Conservation (phyloP, 2,888 invertebrate genomes). For the Rhodophaea formosa region DNA sequence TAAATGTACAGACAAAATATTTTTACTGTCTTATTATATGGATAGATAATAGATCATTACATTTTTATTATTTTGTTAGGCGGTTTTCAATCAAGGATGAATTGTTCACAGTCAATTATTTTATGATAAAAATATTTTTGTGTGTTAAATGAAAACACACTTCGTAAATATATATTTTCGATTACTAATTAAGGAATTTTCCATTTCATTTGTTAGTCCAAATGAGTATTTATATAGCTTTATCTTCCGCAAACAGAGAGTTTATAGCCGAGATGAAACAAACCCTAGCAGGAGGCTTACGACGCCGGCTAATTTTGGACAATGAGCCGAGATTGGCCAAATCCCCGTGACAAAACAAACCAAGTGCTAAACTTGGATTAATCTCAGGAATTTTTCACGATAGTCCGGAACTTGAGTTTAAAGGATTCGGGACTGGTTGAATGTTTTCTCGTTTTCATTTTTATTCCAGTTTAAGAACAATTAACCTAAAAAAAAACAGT, state of each 20-base stretch:
- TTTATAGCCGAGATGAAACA: neutral
- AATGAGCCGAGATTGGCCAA: constrained; percentile 10
- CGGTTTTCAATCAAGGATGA: too few relatives aligned
- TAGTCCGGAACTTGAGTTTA: neutral
- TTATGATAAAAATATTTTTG: too few relatives aligned
- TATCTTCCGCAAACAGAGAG: neutral
- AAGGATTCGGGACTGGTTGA: neutral
- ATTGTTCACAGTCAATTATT: too few relatives aligned
- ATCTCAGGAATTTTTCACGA: constrained; percentile 4
- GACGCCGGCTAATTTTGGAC: constrained; percentile 11
- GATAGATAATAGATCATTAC: too few relatives aligned
- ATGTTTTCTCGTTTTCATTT: neutral
- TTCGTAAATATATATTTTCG: too few relatives aligned
- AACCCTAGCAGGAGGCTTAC: constrained; percentile 2
- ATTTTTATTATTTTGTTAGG: too few relatives aligned
- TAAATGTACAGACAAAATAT: too few relatives aligned
- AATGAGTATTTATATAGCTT: neutral
- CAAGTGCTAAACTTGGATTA: constrained; percentile 6
- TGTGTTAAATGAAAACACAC: too few relatives aligned
- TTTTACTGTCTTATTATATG: too few relatives aligned
- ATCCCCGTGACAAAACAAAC: constrained; percentile 14
- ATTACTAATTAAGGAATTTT: too few relatives aligned
- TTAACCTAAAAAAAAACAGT: too few relatives aligned
- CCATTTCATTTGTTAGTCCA: neutral
- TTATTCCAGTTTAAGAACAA: neutral